Evolutionary conservation across 2,888 invertebrate species (phyloP), one percentile per base, ranked within the genome.

Genomic region (Tenthredo amoena): DNA sequence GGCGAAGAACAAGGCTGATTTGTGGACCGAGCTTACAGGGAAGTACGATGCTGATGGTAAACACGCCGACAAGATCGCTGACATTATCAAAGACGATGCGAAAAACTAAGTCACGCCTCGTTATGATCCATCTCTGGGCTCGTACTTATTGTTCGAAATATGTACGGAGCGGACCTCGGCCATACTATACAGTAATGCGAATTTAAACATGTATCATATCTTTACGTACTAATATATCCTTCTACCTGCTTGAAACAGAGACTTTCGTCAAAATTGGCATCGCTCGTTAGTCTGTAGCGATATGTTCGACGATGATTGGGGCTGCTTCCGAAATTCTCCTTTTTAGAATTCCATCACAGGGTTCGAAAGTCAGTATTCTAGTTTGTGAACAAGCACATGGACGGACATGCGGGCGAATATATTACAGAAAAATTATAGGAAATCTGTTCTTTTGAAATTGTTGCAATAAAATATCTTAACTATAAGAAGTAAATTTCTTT

Each of bases 31-130:
- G 85, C 92, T 97, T 40, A 94, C 95, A 87, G 94, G 91, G 37
- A 96, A 96, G 92, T 97, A 95, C 91, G 97, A 97, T 92, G 95
- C 96, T 18, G 94, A 95, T 0, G 95, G 95, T 26, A 91, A 93
- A 81, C 97, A 95, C 94, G 94, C 95, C 90, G 95, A 94, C 92
- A 95, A 95, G 91, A n/a, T 34, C 40, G 71, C 37, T 6, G n/a
- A n/a, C 1, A 34, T 71, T 18, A 37, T 6, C 94, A 95, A 87
- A 34, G 68, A 2, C 15, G 68, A 68, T 34, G 34, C 34, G 34
- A 34, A 68, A 34, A 12, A 6, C 18, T 18, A 34, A 34, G 31
- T 34, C 15, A 34, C 12, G 12, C 68, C 1, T 68, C 18, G 31
- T 68, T 26, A 18, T 15, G 7, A 34, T 34, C 34, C 34, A 34